Evolutionary conservation across 1,140 invertebrate genomes (phyloP).

Genomic region (Calephelis nemesis): DNA sequence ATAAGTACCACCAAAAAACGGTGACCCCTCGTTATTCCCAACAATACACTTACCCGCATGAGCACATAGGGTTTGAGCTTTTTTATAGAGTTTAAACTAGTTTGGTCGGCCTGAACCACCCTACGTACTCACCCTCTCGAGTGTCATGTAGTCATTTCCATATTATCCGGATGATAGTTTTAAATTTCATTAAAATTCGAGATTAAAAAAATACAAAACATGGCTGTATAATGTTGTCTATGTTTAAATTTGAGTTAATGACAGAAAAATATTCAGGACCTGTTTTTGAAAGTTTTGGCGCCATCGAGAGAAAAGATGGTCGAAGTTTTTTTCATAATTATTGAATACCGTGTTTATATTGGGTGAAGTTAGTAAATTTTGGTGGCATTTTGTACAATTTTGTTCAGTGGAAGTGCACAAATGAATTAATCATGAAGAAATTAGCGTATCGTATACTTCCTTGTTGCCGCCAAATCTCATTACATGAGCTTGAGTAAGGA

Average conservation of each 20-base stretch:
- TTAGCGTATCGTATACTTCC: no score
- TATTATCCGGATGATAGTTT: constrained; percentile 40
- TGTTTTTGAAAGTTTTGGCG: no score
- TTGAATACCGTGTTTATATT: no score
- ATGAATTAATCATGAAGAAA: no score
- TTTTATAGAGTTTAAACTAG: constrained; percentile 50
- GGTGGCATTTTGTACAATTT: no score
- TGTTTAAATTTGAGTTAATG: background rate
- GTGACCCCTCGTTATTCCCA: constrained; percentile 51
- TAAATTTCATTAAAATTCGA: constrained; percentile 27
- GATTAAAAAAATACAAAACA: background rate
- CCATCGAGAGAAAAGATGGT: no score
- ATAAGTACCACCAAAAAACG: constrained; percentile 43
- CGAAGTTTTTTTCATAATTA: no score
- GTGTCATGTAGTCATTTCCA: constrained; percentile 58
- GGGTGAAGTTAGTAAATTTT: no score
- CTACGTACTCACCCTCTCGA: constrained; percentile 58
- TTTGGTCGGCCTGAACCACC: constrained; percentile 35
- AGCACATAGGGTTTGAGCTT: constrained; percentile 39
- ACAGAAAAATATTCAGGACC: no score
- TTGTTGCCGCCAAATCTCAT: no score
- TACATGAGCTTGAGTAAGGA: no score
- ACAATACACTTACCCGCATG: constrained; percentile 41
- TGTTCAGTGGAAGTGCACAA: no score
- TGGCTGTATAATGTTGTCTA: constrained; percentile 3